Evolutionary conservation across 1,140 invertebrate species (phyloP).

Genomic region (Pentalonia nigronervosa): DNA sequence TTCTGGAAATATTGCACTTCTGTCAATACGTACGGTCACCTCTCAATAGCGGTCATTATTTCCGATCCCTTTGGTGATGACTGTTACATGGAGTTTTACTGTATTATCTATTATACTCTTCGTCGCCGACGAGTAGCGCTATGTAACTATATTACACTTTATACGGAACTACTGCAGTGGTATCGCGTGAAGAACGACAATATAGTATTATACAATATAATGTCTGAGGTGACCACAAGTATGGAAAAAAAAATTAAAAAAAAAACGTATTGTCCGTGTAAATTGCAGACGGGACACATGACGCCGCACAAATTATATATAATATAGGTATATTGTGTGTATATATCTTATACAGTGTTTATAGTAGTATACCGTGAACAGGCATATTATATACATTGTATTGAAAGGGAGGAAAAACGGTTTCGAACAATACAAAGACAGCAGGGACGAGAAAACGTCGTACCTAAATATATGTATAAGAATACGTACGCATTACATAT

Average conservation of each 20-base stretch:
- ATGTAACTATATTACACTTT: neutral
- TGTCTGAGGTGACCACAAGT: neutral
- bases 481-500: neutral
- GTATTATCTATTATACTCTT: no score
- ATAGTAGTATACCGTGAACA: neutral
- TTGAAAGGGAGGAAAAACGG: neutral
- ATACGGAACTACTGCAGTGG: neutral
- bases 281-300: conserved; percentile 13
- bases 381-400: no score
- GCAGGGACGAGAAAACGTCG: neutral
- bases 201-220: neutral
- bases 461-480: neutral
- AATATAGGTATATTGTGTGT: neutral
- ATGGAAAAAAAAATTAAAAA: neutral
- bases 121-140: neutral
- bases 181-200: neutral
- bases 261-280: conserved; percentile 4
- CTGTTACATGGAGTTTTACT: no score
- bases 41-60: no score
- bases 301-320: neutral
- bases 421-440: neutral
- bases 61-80: no score
- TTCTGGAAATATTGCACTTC: no score
- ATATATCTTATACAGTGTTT: neutral
- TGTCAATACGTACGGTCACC: no score